A percentile compares a stretch with the other conserved stretches of the same genome.
Evolutionary conservation across 2,113 vertebrate genomes (phyloP).

Genomic region (Lonchura striata): DNA sequence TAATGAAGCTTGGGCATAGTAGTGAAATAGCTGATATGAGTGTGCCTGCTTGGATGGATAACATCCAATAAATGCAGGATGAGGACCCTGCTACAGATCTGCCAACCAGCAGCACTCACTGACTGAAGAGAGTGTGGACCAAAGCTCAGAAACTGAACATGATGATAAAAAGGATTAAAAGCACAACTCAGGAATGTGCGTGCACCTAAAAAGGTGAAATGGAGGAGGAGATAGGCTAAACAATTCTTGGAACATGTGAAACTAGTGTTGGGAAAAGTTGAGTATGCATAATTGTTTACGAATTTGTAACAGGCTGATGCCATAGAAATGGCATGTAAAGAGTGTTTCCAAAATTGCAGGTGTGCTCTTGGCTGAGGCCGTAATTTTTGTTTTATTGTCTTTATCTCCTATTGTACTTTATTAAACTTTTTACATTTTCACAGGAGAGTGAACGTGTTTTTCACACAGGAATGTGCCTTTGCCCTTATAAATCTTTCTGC

Average conservation of each 20-base stretch:
- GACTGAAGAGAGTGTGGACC: background rate
- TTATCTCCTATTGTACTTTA: background rate
- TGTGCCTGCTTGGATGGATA: background rate
- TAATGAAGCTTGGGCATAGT: background rate
- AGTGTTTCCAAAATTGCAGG: background rate
- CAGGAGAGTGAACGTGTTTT: background rate
- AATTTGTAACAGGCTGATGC: background rate
- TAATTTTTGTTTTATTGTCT: background rate
- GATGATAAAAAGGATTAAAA: background rate
- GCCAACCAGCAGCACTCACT: background rate
- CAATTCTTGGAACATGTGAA: background rate
- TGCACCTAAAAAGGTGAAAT: background rate
- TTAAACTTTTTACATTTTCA: background rate
- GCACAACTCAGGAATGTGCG: background rate
- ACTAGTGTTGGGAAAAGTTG: background rate
- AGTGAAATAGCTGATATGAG: background rate
- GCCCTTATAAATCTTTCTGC: background rate
- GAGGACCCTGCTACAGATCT: background rate
- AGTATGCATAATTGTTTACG: background rate
- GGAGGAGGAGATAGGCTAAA: background rate
- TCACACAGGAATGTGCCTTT: background rate
- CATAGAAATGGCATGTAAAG: background rate
- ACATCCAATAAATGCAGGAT: background rate
- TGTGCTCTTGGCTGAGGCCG: background rate
- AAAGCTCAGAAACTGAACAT: background rate